These are phyloP conservation scores for Anthonomus grandis DNA, from an alignment of 1,140 invertebrate species.

Conservation along the genomic window DNA sequence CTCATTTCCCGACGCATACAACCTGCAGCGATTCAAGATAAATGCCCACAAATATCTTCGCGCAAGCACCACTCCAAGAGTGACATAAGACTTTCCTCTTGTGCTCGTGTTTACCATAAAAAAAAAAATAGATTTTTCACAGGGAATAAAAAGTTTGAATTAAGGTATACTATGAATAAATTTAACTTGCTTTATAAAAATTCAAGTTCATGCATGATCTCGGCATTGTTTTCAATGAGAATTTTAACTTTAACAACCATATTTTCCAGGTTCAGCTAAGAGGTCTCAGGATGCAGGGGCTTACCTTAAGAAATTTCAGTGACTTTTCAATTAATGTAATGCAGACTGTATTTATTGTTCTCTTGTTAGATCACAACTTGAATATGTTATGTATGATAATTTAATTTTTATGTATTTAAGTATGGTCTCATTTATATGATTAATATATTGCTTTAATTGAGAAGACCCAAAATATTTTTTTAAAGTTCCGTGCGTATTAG, in stretches of 20 bases:
- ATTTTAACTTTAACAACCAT: background rate
- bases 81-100: no score
- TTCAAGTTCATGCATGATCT: background rate
- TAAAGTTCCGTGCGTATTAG: background rate
- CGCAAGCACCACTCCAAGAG: no score
- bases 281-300: background rate
- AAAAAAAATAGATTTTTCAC: background rate
- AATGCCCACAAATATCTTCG: no score
- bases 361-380: background rate
- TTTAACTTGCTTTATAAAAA: background rate
- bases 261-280: background rate
- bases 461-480: background rate
- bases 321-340: background rate
- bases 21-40: no score
- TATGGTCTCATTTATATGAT: background rate
- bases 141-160: background rate
- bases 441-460: background rate
- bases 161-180: background rate
- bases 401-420: no score
- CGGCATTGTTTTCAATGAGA: no score
- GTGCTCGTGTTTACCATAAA: no score
- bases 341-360: background rate
- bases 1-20: no score
- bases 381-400: no score
- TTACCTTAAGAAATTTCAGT: background rate